Conservation (phyloP, 1,140 invertebrate species). For the Cecropterus lyciades region DNA sequence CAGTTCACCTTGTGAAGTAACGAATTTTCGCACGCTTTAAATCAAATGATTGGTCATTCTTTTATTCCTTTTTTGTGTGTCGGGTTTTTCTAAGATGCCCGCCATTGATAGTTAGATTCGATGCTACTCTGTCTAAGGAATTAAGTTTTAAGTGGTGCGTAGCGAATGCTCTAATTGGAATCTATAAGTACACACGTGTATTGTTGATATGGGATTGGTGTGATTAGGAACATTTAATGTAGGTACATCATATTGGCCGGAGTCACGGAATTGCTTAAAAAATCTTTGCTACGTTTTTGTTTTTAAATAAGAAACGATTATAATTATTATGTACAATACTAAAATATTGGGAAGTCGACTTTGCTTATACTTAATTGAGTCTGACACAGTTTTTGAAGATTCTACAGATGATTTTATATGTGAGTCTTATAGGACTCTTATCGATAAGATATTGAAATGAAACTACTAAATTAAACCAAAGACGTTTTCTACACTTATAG, state of each 20-base stretch:
- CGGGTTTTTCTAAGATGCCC: constrained; percentile 8
- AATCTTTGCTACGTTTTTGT: neutral
- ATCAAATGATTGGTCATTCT: constrained; percentile 32
- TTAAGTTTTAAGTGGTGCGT: constrained; percentile 4
- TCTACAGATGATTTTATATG: no score
- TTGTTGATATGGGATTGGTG: neutral
- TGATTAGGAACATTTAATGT: neutral
- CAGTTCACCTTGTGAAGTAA: constrained; percentile 64
- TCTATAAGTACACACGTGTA: neutral
- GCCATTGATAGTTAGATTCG: constrained; percentile 29
- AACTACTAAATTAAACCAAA: no score
- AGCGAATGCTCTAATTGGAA: constrained; percentile 8
- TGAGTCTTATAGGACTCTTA: no score
- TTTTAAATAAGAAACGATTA: no score
- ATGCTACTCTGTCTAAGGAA: neutral
- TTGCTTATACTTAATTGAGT: no score
- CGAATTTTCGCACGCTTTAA: constrained; percentile 65
- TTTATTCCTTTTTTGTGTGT: constrained; percentile 33
- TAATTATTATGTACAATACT: no score
- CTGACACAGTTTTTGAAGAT: no score
- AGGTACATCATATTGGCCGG: neutral
- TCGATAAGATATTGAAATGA: no score
- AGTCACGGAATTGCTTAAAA: neutral
- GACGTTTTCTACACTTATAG: no score
- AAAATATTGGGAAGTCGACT: no score